Conservation (phyloP, 2,888 invertebrate genomes). For the Spisula solida region DNA sequence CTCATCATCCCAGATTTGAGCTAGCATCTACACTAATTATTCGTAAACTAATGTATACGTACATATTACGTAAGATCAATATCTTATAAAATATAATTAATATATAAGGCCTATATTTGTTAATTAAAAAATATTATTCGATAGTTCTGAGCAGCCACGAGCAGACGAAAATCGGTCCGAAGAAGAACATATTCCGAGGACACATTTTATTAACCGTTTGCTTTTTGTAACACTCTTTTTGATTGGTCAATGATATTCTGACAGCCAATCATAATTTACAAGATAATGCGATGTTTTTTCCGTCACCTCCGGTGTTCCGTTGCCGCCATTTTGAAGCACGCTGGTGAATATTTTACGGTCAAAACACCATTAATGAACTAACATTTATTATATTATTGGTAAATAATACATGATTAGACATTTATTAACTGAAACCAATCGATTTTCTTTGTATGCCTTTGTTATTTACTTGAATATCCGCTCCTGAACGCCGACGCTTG, state of each 20-base stretch:
- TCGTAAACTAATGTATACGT: no score
- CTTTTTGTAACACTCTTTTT: background rate
- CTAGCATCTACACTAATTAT: no score
- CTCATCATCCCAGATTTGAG: no score
- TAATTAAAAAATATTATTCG: no score
- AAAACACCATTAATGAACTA: conserved; percentile 50
- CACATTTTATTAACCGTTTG: background rate
- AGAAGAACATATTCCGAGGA: background rate
- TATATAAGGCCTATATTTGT: no score
- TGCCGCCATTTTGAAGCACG: conserved; percentile 74
- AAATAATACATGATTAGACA: background rate
- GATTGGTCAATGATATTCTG: conserved; percentile 23
- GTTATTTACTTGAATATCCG: background rate
- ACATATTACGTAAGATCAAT: no score
- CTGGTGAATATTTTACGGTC: conserved; percentile 21
- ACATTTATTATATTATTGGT: conserved; percentile 54
- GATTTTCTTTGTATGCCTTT: background rate
- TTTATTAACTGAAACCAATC: background rate
- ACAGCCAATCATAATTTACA: conserved; percentile 30
- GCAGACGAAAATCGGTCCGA: background rate
- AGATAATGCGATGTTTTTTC: background rate
- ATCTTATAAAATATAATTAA: no score
- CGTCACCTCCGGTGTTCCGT: conserved; percentile 54
- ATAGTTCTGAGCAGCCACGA: no score
- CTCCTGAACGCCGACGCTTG: background rate